Percentiles rank a stretch among this genome's conserved stretches.
Conservation (phyloP, 2,888 invertebrate genomes). For the Allacma fusca region DNA sequence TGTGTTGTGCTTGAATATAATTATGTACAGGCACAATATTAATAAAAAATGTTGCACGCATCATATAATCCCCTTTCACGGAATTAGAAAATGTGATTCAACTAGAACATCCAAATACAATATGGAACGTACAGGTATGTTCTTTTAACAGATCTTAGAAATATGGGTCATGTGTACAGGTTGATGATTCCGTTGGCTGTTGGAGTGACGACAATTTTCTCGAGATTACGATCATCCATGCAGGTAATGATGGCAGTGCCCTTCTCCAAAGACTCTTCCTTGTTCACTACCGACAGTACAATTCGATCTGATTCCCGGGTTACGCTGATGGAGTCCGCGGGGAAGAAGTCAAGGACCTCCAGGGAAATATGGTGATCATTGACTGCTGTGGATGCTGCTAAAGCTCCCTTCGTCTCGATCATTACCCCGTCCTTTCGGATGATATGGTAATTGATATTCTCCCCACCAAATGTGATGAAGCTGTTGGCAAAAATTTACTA, state of each 20-base stretch:
- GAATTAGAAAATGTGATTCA: too few species aligned
- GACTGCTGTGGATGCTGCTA: background rate
- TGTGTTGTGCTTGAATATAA: too few species aligned
- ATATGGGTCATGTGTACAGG: too few species aligned
- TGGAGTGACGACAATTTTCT: background rate
- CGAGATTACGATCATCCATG: background rate
- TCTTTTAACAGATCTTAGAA: too few species aligned
- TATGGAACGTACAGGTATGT: too few species aligned
- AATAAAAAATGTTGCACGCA: too few species aligned
- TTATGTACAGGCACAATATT: too few species aligned
- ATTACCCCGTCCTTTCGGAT: conserved; percentile 11
- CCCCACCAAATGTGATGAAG: conserved; percentile 17
- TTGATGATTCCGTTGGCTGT: background rate
- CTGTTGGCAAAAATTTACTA: background rate
- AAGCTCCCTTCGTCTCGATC: conserved; percentile 12
- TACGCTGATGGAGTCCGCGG: background rate
- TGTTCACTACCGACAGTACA: background rate
- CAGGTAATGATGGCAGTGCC: conserved; percentile 4
- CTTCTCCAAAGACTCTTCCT: background rate
- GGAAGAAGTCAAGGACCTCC: background rate
- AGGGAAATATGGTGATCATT: conserved; percentile 19
- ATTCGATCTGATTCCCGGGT: background rate
- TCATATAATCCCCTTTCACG: too few species aligned
- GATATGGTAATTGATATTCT: background rate
- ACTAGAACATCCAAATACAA: too few species aligned